Conservation (phyloP, 2,888 invertebrate species). For the Zhuqinia jingwanae region DNA sequence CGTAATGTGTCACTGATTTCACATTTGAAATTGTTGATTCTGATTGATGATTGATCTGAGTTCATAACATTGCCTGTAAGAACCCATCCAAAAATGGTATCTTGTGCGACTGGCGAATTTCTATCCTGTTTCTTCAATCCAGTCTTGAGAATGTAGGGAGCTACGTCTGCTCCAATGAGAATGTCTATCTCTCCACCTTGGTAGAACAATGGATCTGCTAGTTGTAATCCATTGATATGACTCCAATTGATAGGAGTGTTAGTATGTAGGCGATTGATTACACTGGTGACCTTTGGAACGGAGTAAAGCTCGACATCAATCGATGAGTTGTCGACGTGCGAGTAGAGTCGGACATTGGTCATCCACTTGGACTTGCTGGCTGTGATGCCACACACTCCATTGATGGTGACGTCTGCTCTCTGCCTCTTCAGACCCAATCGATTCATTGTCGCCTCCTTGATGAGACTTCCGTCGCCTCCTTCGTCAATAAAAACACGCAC, state of each 20-base stretch:
- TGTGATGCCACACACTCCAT: background rate
- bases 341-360: background rate
- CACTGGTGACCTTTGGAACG: conserved; percentile 4
- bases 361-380: background rate
- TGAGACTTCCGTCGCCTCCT: conserved; percentile 11
- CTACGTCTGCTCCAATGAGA: conserved; percentile 41
- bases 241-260: background rate
- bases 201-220: conserved; percentile 11
- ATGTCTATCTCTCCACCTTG: conserved; percentile 29
- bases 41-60: background rate
- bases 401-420: background rate
- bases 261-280: background rate
- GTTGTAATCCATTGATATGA: background rate
- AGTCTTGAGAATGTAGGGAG: background rate
- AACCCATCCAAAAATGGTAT: conserved; percentile 55
- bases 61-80: conserved; percentile 25
- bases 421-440: background rate
- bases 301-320: background rate
- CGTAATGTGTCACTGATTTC: background rate
- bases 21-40: background rate
- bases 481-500: conserved; percentile 4
- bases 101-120: conserved; percentile 11
- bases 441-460: background rate
- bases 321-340: background rate
- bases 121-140: background rate